Base-by-base conservation (phyloP, 2,797 vertebrate genomes). In the Clarias platycephalus region DNA sequence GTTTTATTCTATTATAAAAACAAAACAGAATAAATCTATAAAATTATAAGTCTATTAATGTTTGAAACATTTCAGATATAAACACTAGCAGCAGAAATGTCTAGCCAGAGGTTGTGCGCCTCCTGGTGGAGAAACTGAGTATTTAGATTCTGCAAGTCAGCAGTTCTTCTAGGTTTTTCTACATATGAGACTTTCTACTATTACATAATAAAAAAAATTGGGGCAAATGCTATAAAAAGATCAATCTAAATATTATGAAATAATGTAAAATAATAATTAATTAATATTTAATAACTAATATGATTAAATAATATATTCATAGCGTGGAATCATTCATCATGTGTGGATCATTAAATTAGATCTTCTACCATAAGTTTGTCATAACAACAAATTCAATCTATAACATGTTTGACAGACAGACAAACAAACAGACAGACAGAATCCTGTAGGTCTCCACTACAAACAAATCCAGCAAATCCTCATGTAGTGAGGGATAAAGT, bases 51-150 rank as follows among this genome's bases (percentile, higher is more conserved):
- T 53, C 49, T 53, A 13, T 53, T 53, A 53, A 13, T 15, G 71
- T 20, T 53, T n/a, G 13, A 6, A 44, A 71, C 5, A 71, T 49
- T 44, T 53, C 16, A 77, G 22, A 15, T 77, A 22, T 18, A 24
- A 58, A n/a, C 34, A 20, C 12, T 28, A 31, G 55, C 49, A 34
- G 26, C 8, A 22, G 49, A 57, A 76, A 57, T 31, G 49, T 18
- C 24, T 18, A 74, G 71, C n/a, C 55, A 15, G 31, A n/a, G 20
- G 4, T 60, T 40, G 34, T 84, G 84, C 67, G 87, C 89, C 89
- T 80, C 83, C 87, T 91, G 76, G 76, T 86, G 88, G 88, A 81
- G 5, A 86, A 81, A 80, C 20, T 60, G 13, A 71, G 81, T 7
- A 83, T 58, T 62, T 37, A 15, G 15, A 16, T 8, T 77, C 55